phyloP scores from a whole-genome alignment of 2,888 invertebrate genomes.

The Phorcus lineatus region DNA sequence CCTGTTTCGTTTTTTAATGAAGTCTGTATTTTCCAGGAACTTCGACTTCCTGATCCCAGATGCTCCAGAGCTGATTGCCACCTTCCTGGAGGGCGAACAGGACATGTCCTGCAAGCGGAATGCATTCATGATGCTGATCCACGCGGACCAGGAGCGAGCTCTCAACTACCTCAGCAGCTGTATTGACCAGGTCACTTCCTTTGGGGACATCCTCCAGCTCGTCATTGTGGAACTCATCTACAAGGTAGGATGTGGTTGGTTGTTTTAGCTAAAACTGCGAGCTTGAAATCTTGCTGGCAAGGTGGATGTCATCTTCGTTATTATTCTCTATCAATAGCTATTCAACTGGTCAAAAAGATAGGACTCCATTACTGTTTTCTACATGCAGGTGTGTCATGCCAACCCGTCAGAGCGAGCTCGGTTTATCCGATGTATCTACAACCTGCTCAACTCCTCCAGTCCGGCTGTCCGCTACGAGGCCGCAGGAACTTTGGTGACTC shows the following conservation, averaged over 20 bases:
- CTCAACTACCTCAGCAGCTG: conserved; percentile 93
- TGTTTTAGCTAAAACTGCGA: too few species aligned
- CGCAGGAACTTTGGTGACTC: conserved; percentile 96
- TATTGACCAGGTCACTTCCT: conserved; percentile 90
- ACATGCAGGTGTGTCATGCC: conserved; percentile 90
- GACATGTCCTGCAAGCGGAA: conserved; percentile 99
- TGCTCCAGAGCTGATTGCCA: conserved; percentile 96
- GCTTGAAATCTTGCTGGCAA: too few species aligned
- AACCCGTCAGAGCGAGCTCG: conserved; percentile 96
- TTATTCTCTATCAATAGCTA: too few species aligned
- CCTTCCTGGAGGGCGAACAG: conserved; percentile 95
- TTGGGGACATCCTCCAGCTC: conserved; percentile 97
- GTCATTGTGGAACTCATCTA: conserved; percentile 99
- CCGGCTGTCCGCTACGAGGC: conserved; percentile 99
- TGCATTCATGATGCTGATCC: conserved; percentile 98
- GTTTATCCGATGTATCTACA: conserved; percentile 99
- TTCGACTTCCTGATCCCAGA: conserved; percentile 99
- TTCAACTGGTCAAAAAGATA: too few species aligned
- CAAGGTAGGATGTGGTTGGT: conserved; percentile 81
- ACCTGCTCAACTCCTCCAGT: conserved; percentile 93
- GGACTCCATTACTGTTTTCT: too few species aligned
- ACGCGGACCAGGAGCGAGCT: conserved; percentile 94
- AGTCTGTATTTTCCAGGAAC: conserved; percentile 78
- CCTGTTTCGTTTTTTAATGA: too few species aligned
- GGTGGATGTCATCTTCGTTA: too few species aligned